Base-by-base conservation (phyloP, 2,797 vertebrate genomes). In the Netta rufina region DNA sequence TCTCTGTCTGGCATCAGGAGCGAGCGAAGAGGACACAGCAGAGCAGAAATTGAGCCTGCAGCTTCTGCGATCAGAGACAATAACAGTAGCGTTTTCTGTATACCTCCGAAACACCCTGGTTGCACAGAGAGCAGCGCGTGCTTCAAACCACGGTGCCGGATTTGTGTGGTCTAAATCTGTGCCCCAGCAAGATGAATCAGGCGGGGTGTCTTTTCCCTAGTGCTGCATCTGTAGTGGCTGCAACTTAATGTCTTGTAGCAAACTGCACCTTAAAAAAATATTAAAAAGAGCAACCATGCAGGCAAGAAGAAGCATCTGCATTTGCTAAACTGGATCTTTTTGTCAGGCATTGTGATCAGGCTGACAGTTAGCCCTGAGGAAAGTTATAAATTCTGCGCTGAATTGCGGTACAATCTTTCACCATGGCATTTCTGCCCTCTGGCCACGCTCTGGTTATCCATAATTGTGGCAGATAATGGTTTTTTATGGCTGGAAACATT, bases 401-500 rank as follows among this genome's bases (percentile, higher is more conserved):
- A 97, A 97, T 97, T 97, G 96, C 90, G 76, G 97, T 97, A 96
- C 97, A 96, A 97, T 97, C 96, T 97, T 97, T 97, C 96, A 97
- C 96, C 95, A 85, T 97, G 97, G 96, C 97, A 97, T 97, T 96
- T 97, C 95, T 97, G 95, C 97, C 97, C 96, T 94, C 95, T 92
- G 90, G 97, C 96, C 93, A 96, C 17, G 27, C 96, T 97, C 94
- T 97, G 96, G 97, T 97, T 97, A 97, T 97, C 96, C 96, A 97
- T 97, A 97, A 97, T 96, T 97, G 96, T 97, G 96, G 97, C 96
- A 97, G 97, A 97, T 97, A 97, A 97, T 97, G 95, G 94, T 97
- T 90, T 97, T 97, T 97, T 97, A 97, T 97, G 97, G 96, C 97
- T 97, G 96, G 96, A 97, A 97, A 97, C 96, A 97, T 97, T 97